Evolutionary conservation across 2,797 vertebrate species (phyloP), one percentile per base, ranked within the genome.

Genomic region (Rhinoraja longicauda): DNA sequence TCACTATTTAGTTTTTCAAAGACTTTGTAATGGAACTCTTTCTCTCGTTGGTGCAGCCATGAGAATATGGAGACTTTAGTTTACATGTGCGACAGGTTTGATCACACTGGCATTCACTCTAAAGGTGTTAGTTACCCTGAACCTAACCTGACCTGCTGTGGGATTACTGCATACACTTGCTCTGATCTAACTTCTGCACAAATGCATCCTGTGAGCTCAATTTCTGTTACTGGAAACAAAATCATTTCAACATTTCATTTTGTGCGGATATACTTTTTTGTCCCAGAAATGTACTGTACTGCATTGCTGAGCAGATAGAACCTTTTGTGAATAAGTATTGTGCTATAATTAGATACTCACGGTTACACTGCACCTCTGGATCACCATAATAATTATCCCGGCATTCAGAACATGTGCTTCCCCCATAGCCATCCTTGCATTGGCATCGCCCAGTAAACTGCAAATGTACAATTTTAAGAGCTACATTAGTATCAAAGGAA

Each of bases 381-480:
- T 96, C 96, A 75, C 97, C 96, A 92, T 97, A 98, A 94, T 97
- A 96, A 94, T 97, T 97, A 77, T 98, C 97, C 62, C 96, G 96
- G 95, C 97, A 98, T 94, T 97, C 96, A 0, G 97, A 94, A 93
- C 98, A 98, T 73, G 75, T 93, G 93, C 94, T 96, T 93, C 98
- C 98, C 0, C 96, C 95, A 77, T 97, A 98, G 94, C 97, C 97
- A 32, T 93, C 72, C 92, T 94, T 97, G 93, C 98, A 98, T 0
- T 75, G 95, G 95, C 98, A 98, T 93, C 98, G 97, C 92, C 98
- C 98, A 90, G 97, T 98, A 94, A 97, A n/a, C 98, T 99, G 94
- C 93, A 94, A 94, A 95, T 75, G 95, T 79, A 29, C 6, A 93
- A 53, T 57, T 53, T 53, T 77, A 59, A 10, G 29, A 82, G 12